Conservation (phyloP, 2,113 vertebrate genomes). For the Eulemur macaco region DNA sequence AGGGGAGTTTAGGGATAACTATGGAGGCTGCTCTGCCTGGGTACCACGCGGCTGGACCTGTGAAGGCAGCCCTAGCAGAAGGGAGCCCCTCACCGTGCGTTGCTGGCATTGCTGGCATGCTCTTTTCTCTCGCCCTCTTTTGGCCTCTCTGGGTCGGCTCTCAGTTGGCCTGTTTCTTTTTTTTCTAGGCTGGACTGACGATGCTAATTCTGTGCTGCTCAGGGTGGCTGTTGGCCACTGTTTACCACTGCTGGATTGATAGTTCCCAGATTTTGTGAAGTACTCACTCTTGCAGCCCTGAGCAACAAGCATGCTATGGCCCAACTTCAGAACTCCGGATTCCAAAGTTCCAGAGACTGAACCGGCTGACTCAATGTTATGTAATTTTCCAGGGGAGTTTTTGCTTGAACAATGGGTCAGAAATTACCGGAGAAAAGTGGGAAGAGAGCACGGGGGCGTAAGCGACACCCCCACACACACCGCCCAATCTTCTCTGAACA, state of each 20-base stretch:
- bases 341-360: background rate
- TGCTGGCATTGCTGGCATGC: too few species aligned
- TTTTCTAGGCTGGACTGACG: background rate
- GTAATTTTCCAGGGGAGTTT: background rate
- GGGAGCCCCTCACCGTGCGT: fast-evolving
- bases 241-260: background rate
- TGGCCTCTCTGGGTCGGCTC: background rate
- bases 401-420: background rate
- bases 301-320: background rate
- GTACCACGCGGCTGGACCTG: background rate
- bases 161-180: background rate
- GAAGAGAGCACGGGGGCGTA: background rate
- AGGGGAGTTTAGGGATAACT: background rate
- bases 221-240: background rate
- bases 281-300: background rate
- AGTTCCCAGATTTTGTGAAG: background rate
- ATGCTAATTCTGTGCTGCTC: background rate
- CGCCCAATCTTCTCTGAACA: background rate
- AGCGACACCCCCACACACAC: fast-evolving
- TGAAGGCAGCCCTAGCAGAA: background rate
- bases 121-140: background rate
- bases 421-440: background rate
- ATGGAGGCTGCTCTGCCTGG: background rate
- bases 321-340: background rate
- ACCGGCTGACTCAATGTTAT: background rate